Evolutionary conservation across 2,113 vertebrate species (phyloP).

Genomic region (Alethe diademata): DNA sequence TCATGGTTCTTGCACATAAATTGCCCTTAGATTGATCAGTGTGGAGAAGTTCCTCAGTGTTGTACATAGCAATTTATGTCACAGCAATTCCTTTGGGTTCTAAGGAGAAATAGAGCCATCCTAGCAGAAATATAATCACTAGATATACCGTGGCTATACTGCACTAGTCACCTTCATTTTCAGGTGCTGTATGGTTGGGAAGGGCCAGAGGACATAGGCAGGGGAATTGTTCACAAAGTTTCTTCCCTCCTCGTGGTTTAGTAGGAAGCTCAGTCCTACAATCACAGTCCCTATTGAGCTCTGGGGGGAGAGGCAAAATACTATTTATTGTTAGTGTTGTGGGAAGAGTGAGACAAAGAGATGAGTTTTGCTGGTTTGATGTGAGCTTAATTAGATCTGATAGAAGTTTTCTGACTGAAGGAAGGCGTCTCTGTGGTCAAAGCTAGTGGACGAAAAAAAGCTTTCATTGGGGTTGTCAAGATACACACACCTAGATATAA

Average conservation of each 20-base stretch:
- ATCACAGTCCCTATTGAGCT: not conserved
- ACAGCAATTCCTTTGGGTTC: not conserved
- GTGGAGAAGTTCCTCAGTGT: not conserved
- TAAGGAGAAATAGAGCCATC: not conserved
- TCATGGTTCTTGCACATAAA: slow-evolving; percentile 69
- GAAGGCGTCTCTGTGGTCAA: not conserved
- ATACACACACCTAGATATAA: not conserved
- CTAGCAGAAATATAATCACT: slow-evolving; percentile 1
- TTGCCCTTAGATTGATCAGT: slow-evolving; percentile 51
- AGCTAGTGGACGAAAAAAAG: not conserved
- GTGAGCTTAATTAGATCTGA: not conserved
- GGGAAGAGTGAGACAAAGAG: not conserved
- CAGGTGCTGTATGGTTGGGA: not conserved
- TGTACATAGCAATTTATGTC: slow-evolving; percentile 31
- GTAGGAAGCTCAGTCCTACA: not conserved
- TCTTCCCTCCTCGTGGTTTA: not conserved
- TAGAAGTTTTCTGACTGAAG: not conserved
- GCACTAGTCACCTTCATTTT: not conserved
- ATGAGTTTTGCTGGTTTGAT: not conserved
- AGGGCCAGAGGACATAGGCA: not conserved
- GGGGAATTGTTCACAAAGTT: not conserved
- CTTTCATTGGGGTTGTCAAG: not conserved
- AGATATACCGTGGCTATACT: not conserved
- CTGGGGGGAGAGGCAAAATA: not conserved
- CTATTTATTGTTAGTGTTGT: not conserved